Base-by-base conservation (phyloP, 2,888 invertebrate genomes). In the Xestia ashworthii region DNA sequence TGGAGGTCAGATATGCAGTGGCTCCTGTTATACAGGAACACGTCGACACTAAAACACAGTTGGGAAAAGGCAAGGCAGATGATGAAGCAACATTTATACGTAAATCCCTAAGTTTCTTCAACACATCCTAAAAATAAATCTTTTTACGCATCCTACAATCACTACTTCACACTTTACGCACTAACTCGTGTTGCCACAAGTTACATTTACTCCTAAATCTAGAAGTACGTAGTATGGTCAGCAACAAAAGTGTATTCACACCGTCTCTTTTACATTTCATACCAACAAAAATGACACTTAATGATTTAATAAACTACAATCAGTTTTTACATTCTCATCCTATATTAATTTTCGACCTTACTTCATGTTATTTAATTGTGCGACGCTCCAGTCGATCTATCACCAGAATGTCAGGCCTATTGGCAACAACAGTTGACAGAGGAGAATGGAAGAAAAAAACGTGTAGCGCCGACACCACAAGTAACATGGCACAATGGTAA, bases 181-280 rank as follows among this genome's bases (percentile, higher is more conserved):
- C 32, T 38, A 60, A 72, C 25, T 44, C 44, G 44, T 32, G 62
- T 46, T 60, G n/a, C 58, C 65, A 48, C n/a, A 79, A 71, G 71
- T 80, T 80, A 72, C 72, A 86, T 81, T 85, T 85, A 76, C 66
- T 71, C 66, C 67, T 71, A 89, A 89, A 89, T 89, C 86, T 84
- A 71, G 81, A 84, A 73, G 75, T 71, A 71, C 25, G 64, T 82
- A 81, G 80, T 74, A 65, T 44, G 16, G 65, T 16, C n/a, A n/a
- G 44, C 64, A 14, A 65, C n/a, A 64, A 64, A 64, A 64, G 12
- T n/a, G 0, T 14, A 12, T 41, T 64, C 6, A 19, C 22, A n/a
- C 12, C 14, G 41, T 64, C 22, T n/a, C 6, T 41, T 64, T 64
- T 64, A 64, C 5, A 55, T 14, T 55, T 12, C 12, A 25, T 12